Conservation (phyloP, 2,888 invertebrate genomes). For the Monoplex corrugatus region DNA sequence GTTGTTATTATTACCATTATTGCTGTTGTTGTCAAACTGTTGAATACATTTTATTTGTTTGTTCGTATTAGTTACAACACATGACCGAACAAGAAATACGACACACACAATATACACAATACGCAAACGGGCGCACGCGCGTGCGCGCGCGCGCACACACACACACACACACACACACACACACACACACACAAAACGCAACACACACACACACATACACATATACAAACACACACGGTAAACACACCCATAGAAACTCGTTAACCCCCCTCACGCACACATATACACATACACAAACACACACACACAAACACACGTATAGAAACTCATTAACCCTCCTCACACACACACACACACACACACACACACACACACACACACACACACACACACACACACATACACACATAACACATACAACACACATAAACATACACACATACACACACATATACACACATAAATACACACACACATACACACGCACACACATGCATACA, state of each 20-base stretch:
- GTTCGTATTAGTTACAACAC: too few relatives aligned
- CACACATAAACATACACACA: not conserved
- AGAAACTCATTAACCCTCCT: not conserved
- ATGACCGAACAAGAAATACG: not conserved
- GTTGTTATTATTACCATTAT: too few relatives aligned
- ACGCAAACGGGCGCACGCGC: not conserved
- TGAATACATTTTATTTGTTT: too few relatives aligned
- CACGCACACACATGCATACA: not conserved
- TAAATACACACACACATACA: not conserved
- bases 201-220: conserved; percentile 5
- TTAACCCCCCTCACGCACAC: not conserved
- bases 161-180: not conserved
- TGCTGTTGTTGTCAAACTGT: too few relatives aligned
- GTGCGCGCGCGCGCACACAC: not conserved
- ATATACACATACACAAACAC: conserved; percentile 10
- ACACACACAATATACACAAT: not conserved
- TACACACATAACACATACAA: not conserved
- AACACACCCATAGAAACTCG: not conserved
- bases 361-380: not conserved
- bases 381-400: not conserved
- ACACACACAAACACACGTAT: not conserved
- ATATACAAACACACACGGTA: not conserved
- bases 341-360: not conserved
- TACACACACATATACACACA: conserved; percentile 10
- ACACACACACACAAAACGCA: not conserved